Conservation (phyloP, 2,888 invertebrate genomes). For the Lasioglossum leucozonium region DNA sequence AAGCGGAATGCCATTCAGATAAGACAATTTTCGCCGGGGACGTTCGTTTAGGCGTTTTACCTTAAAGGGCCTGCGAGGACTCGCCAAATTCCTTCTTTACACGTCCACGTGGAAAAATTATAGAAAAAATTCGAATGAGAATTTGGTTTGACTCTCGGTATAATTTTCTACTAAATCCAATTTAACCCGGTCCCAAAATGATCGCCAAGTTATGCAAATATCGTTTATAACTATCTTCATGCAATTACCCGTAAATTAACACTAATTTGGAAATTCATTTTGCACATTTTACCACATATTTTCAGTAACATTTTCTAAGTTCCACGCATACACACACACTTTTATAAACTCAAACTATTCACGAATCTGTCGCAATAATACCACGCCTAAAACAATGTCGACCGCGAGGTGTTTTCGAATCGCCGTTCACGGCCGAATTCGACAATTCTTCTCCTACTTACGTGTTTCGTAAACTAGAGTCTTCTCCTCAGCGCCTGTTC, state of each 20-base stretch:
- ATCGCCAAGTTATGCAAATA: too few relatives aligned
- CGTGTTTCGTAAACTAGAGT: not conserved
- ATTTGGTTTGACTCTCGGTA: too few relatives aligned
- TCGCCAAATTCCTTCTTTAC: not conserved
- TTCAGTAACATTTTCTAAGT: too few relatives aligned
- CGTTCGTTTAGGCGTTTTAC: not conserved
- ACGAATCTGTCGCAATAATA: too few relatives aligned
- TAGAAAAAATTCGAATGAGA: too few relatives aligned
- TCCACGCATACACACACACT: too few relatives aligned
- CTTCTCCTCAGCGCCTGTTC: not conserved
- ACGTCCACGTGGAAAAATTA: not conserved
- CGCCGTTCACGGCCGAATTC: too few relatives aligned
- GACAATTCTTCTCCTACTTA: not conserved
- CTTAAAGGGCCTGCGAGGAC: not conserved
- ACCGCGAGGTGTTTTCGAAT: too few relatives aligned
- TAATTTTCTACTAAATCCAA: too few relatives aligned
- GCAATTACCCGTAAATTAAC: not conserved
- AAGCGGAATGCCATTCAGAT: conserved; percentile 31
- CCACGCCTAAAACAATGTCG: too few relatives aligned
- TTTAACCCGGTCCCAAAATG: too few relatives aligned
- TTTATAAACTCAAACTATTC: too few relatives aligned
- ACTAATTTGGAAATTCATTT: not conserved
- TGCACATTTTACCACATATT: not conserved
- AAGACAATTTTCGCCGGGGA: not conserved
- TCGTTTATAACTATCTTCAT: not conserved